A percentile compares a stretch with the other conserved stretches of the same genome.
Conservation (phyloP, 30 jellyfish, hydroid and myxozoan genomes). For the Euphysa ruthae region DNA sequence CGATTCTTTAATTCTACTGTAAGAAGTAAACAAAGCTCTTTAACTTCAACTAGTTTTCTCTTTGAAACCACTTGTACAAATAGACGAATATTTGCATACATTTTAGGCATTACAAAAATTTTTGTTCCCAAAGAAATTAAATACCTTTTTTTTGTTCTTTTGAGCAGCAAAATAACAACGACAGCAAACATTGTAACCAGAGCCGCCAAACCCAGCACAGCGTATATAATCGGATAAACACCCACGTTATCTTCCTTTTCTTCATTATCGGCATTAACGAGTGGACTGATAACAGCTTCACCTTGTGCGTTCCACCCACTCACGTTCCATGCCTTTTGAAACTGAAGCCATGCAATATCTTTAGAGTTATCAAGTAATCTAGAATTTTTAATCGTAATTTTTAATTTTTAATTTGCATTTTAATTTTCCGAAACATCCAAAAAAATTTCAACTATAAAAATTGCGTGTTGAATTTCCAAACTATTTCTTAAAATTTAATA, state of each 20-base stretch:
- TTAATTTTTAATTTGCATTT: no score
- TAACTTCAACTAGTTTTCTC: no score
- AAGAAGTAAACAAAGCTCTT: no score
- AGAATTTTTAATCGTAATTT: not conserved
- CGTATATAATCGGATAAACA: constrained; percentile 25
- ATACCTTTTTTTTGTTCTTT: constrained; percentile 21
- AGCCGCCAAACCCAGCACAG: constrained; percentile 33
- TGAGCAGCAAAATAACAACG: constrained; percentile 6
- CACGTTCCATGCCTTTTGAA: constrained; percentile 13
- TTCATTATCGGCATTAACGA: not conserved
- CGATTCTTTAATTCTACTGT: no score
- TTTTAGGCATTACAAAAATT: no score
- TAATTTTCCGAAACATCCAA: no score
- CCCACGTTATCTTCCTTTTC: not conserved
- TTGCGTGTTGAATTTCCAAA: no score
- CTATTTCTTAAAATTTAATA: no score
- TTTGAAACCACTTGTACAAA: no score
- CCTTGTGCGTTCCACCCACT: constrained; percentile 2
- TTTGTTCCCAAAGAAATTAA: no score
- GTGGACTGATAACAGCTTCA: not conserved
- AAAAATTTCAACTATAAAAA: no score
- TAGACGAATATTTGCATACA: no score
- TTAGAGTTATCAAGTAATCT: not conserved
- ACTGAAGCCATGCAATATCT: not conserved
- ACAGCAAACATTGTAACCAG: constrained; percentile 25